Evolutionary conservation across 2,888 invertebrate species (phyloP).

Genomic region (Dastarcus helophoroides): DNA sequence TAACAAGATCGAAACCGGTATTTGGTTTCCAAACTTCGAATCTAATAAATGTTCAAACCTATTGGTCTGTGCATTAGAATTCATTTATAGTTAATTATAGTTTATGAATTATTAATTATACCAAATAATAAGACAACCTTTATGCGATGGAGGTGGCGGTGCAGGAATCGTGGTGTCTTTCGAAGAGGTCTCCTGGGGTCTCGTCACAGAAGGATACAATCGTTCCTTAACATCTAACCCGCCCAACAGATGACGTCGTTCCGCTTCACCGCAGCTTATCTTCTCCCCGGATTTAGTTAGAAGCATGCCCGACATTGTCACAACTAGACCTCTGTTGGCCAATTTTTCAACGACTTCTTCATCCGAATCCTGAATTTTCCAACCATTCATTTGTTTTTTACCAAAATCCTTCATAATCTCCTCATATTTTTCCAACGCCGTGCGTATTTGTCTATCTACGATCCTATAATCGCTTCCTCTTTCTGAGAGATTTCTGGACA

Average conservation of each 20-base stretch:
- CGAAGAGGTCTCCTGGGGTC: too few species aligned
- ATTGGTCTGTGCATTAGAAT: too few species aligned
- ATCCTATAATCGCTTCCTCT: conserved; percentile 18
- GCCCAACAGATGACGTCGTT: conserved; percentile 25
- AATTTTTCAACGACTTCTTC: conserved; percentile 18
- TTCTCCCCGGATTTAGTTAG: conserved; percentile 25
- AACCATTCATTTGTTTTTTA: conserved; percentile 18
- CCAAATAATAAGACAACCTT: too few species aligned
- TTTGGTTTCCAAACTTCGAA: too few species aligned
- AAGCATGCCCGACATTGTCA: conserved; percentile 27
- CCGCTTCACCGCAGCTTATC: conserved; percentile 27
- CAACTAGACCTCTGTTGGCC: conserved; percentile 23
- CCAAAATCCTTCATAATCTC: conserved; percentile 18
- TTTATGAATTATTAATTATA: too few species aligned
- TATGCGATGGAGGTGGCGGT: too few species aligned
- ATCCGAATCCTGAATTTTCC: conserved; percentile 18
- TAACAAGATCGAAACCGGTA: too few species aligned
- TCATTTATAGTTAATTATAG: too few species aligned
- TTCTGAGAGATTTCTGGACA: conserved; percentile 20
- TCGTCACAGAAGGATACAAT: too few species aligned
- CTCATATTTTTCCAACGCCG: conserved; percentile 17
- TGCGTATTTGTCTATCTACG: conserved; percentile 16
- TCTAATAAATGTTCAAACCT: too few species aligned
- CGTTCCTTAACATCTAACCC: conserved; percentile 21
- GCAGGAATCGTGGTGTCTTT: too few species aligned